A percentile compares a stretch with the other conserved stretches of the same genome.
These are phyloP conservation scores for Macrobrachium rosenbergii DNA, from an alignment of 1,140 invertebrate species.

Conservation along the genomic window DNA sequence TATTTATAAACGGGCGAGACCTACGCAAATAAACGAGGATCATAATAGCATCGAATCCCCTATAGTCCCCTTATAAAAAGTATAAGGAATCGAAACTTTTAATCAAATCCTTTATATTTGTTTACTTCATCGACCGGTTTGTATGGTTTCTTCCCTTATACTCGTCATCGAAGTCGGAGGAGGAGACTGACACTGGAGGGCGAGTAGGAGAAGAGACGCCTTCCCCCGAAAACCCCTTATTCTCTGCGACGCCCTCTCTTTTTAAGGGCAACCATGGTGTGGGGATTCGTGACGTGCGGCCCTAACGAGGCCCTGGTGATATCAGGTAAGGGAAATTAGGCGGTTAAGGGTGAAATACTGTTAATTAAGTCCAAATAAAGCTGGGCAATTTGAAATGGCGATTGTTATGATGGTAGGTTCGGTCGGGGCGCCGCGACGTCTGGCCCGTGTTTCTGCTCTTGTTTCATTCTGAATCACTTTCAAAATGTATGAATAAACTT, in stretches of 20 bases:
- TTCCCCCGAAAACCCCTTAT: too few relatives aligned
- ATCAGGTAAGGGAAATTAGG: slow-evolving; percentile 81
- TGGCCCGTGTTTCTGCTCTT: too few relatives aligned
- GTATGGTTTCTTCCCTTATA: slow-evolving; percentile 12
- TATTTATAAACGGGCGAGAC: too few relatives aligned
- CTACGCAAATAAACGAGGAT: too few relatives aligned
- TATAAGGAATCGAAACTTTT: not conserved
- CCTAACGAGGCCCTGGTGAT: slow-evolving; percentile 97
- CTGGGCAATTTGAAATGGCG: not conserved
- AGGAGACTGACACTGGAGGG: too few relatives aligned
- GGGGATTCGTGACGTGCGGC: slow-evolving; percentile 96
- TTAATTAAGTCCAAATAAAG: not conserved
- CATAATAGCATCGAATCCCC: too few relatives aligned
- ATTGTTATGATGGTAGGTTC: not conserved
- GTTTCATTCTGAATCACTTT: too few relatives aligned
- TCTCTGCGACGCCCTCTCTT: too few relatives aligned
- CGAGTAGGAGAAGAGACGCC: too few relatives aligned
- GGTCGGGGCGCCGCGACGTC: not conserved
- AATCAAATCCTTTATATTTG: not conserved
- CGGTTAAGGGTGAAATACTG: too few relatives aligned
- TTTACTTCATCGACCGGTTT: not conserved
- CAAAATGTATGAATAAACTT: too few relatives aligned
- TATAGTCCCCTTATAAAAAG: too few relatives aligned
- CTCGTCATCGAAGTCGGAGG: not conserved
- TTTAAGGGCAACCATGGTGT: slow-evolving; percentile 76